Base-by-base conservation (phyloP, 2,113 vertebrate species). In the Dromiciops gliroides region DNA sequence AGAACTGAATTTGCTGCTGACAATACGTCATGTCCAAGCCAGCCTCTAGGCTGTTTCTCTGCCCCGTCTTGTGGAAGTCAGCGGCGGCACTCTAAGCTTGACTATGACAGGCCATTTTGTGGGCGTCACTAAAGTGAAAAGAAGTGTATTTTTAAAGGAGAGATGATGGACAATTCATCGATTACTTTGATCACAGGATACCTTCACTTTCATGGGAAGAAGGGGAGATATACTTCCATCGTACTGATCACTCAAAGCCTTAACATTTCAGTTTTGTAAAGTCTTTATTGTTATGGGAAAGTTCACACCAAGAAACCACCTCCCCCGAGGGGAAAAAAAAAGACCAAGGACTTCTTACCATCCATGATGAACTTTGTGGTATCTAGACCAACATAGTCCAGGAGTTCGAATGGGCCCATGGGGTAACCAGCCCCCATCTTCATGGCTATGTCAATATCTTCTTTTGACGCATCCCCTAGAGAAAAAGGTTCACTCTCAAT, bases 361-460 rank as follows among this genome's bases (percentile, higher is more conserved):
- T 99, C 99, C 50, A 99, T 93, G 96, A 99, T 99, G 97, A 99
- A 99, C 98, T 99, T 99, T 0, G 97, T 95, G 14, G 99, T 99
- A 98, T 99, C 99, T 95, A 99, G 98, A 92, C 99, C 99, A 23
- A 99, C 99, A 1, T 99, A 99, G 97, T 99, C 99, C 23, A 99
- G 95, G 24, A 99, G 99, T 97, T 99, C 99, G 97, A 99, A 99
- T 0, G 99, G 99, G 26, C 99, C 99, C 99, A 99, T 99, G 51
- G 99, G 99, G 98, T 99, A 99, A 31, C 99, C 99, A 25, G 99
- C 99, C 3, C 99, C 99, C 14, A 99, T 97, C 97, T 99, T 99
- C 99, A 99, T 99, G 25, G 99, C 99, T 26, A 98, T 97, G 96
- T 99, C 99, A 50, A 99, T 99, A 98, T 99, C 99, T 95, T 99